Percentiles rank a stretch among this genome's conserved stretches.
These are phyloP conservation scores for Thalpophila matura DNA, from an alignment of 2,888 invertebrate species.

Conservation along the genomic window DNA sequence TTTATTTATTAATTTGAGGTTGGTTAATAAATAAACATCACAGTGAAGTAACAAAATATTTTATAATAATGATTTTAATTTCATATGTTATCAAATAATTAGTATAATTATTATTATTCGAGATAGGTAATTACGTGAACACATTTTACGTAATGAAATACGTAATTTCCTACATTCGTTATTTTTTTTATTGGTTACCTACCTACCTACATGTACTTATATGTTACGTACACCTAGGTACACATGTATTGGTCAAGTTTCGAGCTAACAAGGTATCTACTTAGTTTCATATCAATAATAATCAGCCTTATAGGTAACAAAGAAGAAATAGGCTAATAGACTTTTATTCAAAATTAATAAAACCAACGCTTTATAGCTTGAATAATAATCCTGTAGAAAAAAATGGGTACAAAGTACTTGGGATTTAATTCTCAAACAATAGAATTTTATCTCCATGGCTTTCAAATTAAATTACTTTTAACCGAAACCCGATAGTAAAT, in stretches of 20 bases:
- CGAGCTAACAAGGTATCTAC: no score
- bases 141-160: conserved; percentile 11
- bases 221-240: no score
- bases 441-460: conserved; percentile 19
- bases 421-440: conserved; percentile 15
- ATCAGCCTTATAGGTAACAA: no score
- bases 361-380: neutral
- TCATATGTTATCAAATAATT: conserved; percentile 27
- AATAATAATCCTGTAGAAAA: conserved; percentile 5
- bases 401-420: neutral
- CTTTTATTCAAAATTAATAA: no score
- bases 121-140: conserved; percentile 23
- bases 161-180: no score
- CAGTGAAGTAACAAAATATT: conserved; percentile 8
- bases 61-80: conserved; percentile 9
- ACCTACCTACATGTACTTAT: no score
- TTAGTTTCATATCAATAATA: no score
- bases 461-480: conserved; percentile 43
- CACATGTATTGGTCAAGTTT: no score
- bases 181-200: no score
- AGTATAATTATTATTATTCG: conserved; percentile 2
- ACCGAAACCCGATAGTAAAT: conserved; percentile 33
- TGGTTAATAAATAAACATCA: no score
- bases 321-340: no score
- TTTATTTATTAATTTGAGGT: no score